Evolutionary conservation across 2,888 invertebrate genomes (phyloP).

Genomic region (Acleris cristana): DNA sequence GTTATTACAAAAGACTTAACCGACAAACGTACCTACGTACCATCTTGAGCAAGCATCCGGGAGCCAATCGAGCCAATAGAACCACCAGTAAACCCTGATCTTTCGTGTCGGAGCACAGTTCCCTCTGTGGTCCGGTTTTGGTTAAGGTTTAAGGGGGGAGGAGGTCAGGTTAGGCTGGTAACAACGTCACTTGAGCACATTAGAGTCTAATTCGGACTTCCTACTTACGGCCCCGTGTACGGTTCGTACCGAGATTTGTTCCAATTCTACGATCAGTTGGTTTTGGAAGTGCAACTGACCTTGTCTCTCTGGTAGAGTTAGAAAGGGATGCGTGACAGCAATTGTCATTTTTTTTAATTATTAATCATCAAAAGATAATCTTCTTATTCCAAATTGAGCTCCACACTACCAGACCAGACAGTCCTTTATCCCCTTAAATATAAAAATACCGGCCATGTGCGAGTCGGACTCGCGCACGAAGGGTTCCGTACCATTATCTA

Average conservation of each 20-base stretch:
- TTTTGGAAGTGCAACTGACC: constrained; percentile 48
- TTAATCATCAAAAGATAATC: too few relatives aligned
- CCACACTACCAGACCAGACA: too few relatives aligned
- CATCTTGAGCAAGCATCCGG: constrained; percentile 81
- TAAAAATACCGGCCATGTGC: too few relatives aligned
- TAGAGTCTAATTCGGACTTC: constrained; percentile 79
- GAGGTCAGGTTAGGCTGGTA: constrained; percentile 54
- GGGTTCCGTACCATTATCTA: too few relatives aligned
- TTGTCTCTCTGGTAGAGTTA: constrained; percentile 10
- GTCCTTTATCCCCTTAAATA: too few relatives aligned
- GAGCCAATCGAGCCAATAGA: constrained; percentile 78
- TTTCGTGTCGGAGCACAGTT: constrained; percentile 44
- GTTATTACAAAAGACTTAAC: constrained; percentile 37
- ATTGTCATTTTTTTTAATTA: too few relatives aligned
- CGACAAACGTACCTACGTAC: constrained; percentile 50
- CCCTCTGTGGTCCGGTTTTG: constrained; percentile 40
- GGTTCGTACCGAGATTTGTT: constrained; percentile 76
- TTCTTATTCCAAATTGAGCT: too few relatives aligned
- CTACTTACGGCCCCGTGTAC: constrained; percentile 71
- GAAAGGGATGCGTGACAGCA: too few relatives aligned
- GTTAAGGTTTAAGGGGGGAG: constrained; percentile 39
- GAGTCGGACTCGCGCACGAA: too few relatives aligned
- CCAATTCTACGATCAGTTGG: constrained; percentile 70
- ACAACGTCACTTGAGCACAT: constrained; percentile 79
- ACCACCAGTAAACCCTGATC: constrained; percentile 58